Percentiles rank a stretch among this genome's conserved stretches.
phyloP scores from a whole-genome alignment of 1,140 invertebrate genomes.

The Copidosoma floridanum region DNA sequence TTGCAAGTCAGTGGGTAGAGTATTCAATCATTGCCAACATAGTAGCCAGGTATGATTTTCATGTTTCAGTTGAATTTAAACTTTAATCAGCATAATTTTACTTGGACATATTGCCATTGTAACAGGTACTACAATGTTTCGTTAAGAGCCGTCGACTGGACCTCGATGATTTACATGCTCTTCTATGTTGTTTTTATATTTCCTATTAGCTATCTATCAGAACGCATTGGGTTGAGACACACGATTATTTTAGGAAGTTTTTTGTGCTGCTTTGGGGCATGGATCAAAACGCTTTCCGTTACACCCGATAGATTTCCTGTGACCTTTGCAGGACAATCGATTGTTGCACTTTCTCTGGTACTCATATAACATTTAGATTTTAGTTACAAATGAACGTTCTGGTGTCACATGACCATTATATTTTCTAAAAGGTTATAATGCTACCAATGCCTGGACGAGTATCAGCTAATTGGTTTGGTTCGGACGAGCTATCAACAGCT shows the following conservation, averaged over 20 bases:
- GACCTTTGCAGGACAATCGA: conserved; percentile 65
- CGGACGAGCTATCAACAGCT: conserved; percentile 67
- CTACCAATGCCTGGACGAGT: conserved; percentile 67
- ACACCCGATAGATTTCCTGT: conserved; percentile 61
- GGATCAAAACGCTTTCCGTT: conserved; percentile 29
- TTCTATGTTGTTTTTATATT: conserved; percentile 69
- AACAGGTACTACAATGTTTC: conserved; percentile 59
- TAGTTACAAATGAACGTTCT: too few species aligned
- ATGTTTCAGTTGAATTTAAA: too few species aligned
- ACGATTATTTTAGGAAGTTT: conserved; percentile 46
- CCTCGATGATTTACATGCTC: conserved; percentile 70
- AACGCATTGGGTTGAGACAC: conserved; percentile 52
- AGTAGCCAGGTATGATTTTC: conserved; percentile 44
- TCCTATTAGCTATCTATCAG: conserved; percentile 66
- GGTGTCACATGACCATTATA: too few species aligned
- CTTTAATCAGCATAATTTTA: too few species aligned
- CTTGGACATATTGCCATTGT: not conserved
- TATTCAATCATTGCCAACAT: conserved; percentile 61
- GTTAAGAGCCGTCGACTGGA: conserved; percentile 64
- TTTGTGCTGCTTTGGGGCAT: conserved; percentile 41
- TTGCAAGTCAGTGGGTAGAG: conserved; percentile 61
- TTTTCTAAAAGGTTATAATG: too few species aligned
- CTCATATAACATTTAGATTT: too few species aligned
- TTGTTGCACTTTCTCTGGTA: conserved; percentile 64
- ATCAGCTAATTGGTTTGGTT: conserved; percentile 71